These are phyloP conservation scores for Coleophora deauratella DNA, from an alignment of 2,888 invertebrate genomes.

Conservation along the genomic window DNA sequence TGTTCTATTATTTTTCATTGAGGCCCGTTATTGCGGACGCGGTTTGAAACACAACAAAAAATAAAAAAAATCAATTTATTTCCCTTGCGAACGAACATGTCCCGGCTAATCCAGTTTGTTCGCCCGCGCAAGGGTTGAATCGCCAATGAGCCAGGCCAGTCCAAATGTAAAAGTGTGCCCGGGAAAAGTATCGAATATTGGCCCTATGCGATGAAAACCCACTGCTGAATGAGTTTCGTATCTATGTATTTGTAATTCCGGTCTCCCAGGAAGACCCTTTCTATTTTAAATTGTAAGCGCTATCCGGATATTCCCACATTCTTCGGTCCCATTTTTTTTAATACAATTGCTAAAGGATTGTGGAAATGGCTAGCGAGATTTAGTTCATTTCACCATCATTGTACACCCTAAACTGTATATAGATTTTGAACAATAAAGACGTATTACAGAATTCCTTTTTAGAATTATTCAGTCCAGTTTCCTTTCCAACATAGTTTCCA, in stretches of 20 bases:
- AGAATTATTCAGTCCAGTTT: too few species aligned
- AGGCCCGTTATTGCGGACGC: conserved; percentile 54
- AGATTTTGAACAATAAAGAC: too few species aligned
- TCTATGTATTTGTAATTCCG: conserved; percentile 46
- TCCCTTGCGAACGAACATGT: conserved; percentile 67
- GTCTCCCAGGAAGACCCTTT: conserved; percentile 20
- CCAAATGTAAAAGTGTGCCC: conserved; percentile 62
- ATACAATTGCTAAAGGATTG: too few species aligned
- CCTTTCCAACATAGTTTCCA: too few species aligned
- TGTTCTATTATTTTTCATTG: conserved; percentile 59
- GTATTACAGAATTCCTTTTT: too few species aligned
- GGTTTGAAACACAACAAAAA: conserved; percentile 49
- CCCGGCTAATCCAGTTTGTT: conserved; percentile 70
- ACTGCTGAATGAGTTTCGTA: conserved; percentile 41
- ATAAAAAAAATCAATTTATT: conserved; percentile 69
- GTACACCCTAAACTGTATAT: too few species aligned
- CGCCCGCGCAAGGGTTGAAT: conserved; percentile 71
- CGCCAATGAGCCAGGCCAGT: conserved; percentile 59
- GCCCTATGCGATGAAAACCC: conserved; percentile 51
- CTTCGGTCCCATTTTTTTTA: too few species aligned
- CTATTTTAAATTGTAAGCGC: conserved; percentile 3
- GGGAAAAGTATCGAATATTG: conserved; percentile 58
- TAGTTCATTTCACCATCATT: too few species aligned
- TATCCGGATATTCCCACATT: not conserved
- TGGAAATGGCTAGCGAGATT: too few species aligned